phyloP scores from a whole-genome alignment of 37 sponge, comb jelly and placozoan species.

The Chondrilla cf. caribensis region DNA sequence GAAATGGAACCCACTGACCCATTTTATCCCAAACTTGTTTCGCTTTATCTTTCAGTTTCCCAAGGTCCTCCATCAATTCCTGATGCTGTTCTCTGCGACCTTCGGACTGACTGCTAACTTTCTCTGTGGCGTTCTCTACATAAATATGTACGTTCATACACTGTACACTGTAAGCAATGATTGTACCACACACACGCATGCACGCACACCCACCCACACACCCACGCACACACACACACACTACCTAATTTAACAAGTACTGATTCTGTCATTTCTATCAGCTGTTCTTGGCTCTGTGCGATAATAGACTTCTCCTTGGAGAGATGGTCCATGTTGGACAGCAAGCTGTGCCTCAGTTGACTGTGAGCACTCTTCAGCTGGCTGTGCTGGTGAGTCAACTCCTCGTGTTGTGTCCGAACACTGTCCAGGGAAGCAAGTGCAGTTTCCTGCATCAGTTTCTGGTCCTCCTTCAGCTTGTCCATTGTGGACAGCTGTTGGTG shows the following conservation, averaged over 20 bases:
- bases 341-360: constrained; percentile 11
- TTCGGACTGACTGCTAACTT: constrained; percentile 36
- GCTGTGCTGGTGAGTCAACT: constrained; percentile 25
- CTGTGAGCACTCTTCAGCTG: constrained; percentile 24
- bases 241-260: constrained; percentile 50
- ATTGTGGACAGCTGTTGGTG: constrained; percentile 41
- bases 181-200: too few species aligned
- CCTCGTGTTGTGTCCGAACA: constrained; percentile 14
- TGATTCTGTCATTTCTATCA: constrained; percentile 51
- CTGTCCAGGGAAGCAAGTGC: constrained; percentile 12
- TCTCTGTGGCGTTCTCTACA: constrained; percentile 41
- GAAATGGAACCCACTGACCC: constrained; percentile 50
- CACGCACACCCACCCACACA: too few species aligned
- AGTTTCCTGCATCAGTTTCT: constrained; percentile 25
- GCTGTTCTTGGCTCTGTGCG: constrained; percentile 47
- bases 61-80: constrained; percentile 37
- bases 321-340: constrained; percentile 44
- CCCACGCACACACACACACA: neutral
- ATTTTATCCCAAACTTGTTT: constrained; percentile 70
- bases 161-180: too few species aligned
- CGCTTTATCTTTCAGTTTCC: constrained; percentile 43
- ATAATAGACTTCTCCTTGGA: constrained; percentile 47
- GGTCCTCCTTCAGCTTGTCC: constrained; percentile 17
- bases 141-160: too few species aligned
- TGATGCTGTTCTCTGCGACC: constrained; percentile 19